Conservation (phyloP, 2,797 vertebrate genomes). For the Emydoidea blandingii region DNA sequence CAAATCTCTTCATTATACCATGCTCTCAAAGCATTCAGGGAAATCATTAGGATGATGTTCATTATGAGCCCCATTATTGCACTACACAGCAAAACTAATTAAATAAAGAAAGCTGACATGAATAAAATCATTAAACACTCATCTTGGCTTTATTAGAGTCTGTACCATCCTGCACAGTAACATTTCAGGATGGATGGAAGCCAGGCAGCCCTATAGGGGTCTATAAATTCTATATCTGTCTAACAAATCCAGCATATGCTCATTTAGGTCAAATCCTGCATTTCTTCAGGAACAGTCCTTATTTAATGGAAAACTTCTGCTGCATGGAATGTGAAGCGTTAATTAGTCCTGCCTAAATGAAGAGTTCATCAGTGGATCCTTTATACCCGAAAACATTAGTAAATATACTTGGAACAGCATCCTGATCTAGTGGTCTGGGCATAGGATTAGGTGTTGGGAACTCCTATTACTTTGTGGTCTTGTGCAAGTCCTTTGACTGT, state of each 20-base stretch:
- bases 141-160: constrained; percentile 51
- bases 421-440: not conserved
- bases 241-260: not conserved
- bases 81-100: constrained; percentile 75
- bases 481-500: not conserved
- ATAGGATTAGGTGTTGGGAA: not conserved
- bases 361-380: not conserved
- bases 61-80: constrained; percentile 70
- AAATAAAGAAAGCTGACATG: constrained; percentile 74
- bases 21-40: constrained; percentile 58
- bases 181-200: not conserved
- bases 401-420: fast-evolving
- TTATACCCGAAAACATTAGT: not conserved
- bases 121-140: constrained; percentile 69
- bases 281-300: not conserved
- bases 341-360: fast-evolving
- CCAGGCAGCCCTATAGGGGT: not conserved
- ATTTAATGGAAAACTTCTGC: fast-evolving
- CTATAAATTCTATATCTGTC: not conserved
- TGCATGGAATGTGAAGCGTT: not conserved
- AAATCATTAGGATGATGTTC: constrained; percentile 69
- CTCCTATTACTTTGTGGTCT: not conserved
- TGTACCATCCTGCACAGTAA: not conserved
- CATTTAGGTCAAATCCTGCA: not conserved
- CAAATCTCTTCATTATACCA: constrained; percentile 54